Conservation (phyloP, 2,113 vertebrate genomes). For the Chrysochloris asiatica region DNA sequence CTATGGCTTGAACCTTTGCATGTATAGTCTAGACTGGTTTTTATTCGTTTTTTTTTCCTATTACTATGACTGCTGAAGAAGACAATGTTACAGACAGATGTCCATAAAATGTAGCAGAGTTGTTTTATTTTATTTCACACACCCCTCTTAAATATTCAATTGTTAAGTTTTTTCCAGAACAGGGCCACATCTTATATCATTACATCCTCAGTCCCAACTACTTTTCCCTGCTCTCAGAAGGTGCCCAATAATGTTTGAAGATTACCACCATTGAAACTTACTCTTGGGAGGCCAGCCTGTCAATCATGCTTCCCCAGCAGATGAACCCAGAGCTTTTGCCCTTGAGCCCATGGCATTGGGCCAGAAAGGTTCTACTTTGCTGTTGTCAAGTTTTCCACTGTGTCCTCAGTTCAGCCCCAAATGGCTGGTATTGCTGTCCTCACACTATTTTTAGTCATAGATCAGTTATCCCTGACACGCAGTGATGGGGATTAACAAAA, state of each 20-base stretch:
- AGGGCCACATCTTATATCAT: background rate
- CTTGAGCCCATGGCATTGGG: slow-evolving; percentile 62
- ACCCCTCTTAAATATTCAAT: background rate
- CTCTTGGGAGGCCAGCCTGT: background rate
- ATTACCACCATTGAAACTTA: background rate
- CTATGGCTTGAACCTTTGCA: background rate
- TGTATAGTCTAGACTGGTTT: background rate
- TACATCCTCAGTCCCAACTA: background rate
- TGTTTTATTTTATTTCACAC: background rate
- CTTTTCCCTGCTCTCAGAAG: background rate
- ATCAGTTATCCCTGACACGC: slow-evolving; percentile 79
- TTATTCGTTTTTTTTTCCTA: background rate
- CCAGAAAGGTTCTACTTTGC: slow-evolving; percentile 64
- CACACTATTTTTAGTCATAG: slow-evolving; percentile 78
- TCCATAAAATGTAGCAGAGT: background rate
- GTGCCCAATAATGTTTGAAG: background rate
- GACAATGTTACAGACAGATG: background rate
- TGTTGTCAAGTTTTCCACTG: slow-evolving; percentile 77
- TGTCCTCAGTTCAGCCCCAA: slow-evolving; percentile 71
- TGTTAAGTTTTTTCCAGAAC: background rate
- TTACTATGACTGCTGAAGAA: background rate
- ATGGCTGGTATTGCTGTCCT: slow-evolving; percentile 71
- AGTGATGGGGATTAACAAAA: slow-evolving; percentile 74
- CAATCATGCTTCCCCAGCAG: slow-evolving; percentile 47
- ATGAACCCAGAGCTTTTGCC: slow-evolving; percentile 51